Evolutionary conservation across 2,113 vertebrate genomes (phyloP), one percentile per base, ranked within the genome.

Genomic region (Prunella fulvescens): DNA sequence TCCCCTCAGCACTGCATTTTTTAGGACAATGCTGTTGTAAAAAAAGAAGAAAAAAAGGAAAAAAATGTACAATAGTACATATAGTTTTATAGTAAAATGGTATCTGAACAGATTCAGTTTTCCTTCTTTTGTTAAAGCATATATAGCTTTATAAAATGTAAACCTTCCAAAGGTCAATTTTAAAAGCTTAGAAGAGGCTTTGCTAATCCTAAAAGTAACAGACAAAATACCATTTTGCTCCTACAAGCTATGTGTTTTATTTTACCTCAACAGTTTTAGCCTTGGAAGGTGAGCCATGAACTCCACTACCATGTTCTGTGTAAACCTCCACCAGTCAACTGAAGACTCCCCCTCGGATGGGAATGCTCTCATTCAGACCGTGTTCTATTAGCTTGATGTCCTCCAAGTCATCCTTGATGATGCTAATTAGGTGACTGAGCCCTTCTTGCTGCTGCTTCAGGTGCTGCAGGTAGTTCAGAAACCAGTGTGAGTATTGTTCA

Each of bases 391-490:
- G 98, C 88, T 99, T 99, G 96, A 99, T 99, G 93, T 99, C 99
- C 79, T 99, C 99, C 97, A 99, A 87, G 80, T 99, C 99, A 44
- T 99, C 99, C 95, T 99, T 99, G 89, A 99, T 99, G 88, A 99
- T 99, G 65, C 98, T 98, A 85, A 99, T 99, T 86, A 99, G 96
- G 95, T 99, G 99, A 96, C 99, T 99, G 77, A 99, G 96, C 48
- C 99, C 99, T 72, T 99, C 99, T 90, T 99, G 99, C 81, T 99
- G 99, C 91, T 99, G 99, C 96, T 99, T 99, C 93, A 99, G 97
- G 95, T 99, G 99, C 99, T 99, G 96, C 78, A 97, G 90, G 10
- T 2, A 81, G 53, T 92, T 95, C 28, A 42, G 80, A 88, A 78
- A 95, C 0, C 39, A 74, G 17, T 9, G 33, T 92, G 12, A 96